These are phyloP conservation scores for Metellina segmentata DNA, from an alignment of 2,888 invertebrate genomes.

Conservation along the genomic window DNA sequence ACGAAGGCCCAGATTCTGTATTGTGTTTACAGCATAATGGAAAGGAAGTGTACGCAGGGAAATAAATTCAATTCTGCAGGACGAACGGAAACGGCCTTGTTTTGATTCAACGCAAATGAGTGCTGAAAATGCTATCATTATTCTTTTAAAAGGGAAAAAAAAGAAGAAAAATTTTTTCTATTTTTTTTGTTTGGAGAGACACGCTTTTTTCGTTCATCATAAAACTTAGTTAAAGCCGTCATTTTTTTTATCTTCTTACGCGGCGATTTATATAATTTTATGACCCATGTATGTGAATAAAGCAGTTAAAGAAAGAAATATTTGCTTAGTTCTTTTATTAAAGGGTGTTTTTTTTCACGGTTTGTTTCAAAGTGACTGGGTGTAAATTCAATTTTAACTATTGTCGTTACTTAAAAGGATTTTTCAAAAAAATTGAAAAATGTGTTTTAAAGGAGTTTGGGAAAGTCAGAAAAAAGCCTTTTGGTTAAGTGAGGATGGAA, in stretches of 20 bases:
- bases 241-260: conserved; percentile 21
- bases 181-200: conserved; percentile 23
- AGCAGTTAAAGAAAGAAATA: conserved; percentile 34
- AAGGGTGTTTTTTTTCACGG: not conserved
- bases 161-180: not conserved
- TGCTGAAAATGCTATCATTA: conserved; percentile 55
- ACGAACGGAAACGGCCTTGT: conserved; percentile 58
- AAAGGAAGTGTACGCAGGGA: conserved; percentile 34
- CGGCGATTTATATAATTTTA: conserved; percentile 40
- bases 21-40: conserved; percentile 40
- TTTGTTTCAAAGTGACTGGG: conserved; percentile 11
- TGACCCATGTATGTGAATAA: conserved; percentile 39
- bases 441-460: conserved; percentile 13
- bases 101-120: conserved; percentile 60
- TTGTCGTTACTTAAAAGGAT: conserved; percentile 38
- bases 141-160: conserved; percentile 35
- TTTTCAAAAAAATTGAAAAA: conserved; percentile 8
- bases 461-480: not conserved
- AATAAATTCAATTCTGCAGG: conserved; percentile 63
- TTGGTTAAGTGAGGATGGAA: not conserved
- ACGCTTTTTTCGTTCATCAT: conserved; percentile 28
- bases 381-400: conserved; percentile 50
- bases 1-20: not conserved
- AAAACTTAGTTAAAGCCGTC: conserved; percentile 58
- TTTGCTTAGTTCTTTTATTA: conserved; percentile 40